Conservation (phyloP, 2,888 invertebrate species). For the Cinara cedri region DNA sequence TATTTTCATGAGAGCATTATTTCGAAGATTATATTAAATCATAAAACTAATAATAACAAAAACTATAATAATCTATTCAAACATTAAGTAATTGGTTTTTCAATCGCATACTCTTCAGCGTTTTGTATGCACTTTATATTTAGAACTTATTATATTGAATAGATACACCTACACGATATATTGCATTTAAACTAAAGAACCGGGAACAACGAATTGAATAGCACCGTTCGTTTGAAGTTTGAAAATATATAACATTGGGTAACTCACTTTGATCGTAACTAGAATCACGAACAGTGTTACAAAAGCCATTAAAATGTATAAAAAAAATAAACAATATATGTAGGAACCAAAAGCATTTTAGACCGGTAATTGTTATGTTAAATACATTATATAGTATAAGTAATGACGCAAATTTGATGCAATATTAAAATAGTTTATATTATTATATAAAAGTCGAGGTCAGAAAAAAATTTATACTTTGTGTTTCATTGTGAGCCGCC, state of each 20-base stretch:
- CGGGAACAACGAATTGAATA: background rate
- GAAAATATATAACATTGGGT: background rate
- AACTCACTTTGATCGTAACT: background rate
- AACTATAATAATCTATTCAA: background rate
- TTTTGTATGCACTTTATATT: background rate
- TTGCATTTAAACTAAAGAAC: background rate
- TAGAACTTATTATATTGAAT: background rate
- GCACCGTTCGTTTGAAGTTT: background rate
- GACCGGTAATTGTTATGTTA: background rate
- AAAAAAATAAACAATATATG: conserved; percentile 3
- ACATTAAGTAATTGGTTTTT: background rate
- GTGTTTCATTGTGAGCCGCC: no score
- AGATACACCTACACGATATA: background rate
- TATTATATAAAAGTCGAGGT: background rate
- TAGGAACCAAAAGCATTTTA: no score
- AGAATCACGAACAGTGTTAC: background rate
- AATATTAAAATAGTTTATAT: no score
- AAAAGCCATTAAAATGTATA: background rate
- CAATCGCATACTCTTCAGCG: background rate
- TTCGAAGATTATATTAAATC: background rate
- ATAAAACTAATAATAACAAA: background rate
- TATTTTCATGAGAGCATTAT: background rate
- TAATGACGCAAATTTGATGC: background rate
- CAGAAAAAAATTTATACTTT: no score
- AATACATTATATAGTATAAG: background rate